phyloP scores from a whole-genome alignment of 2,888 invertebrate genomes.

The Sesamia inferens region DNA sequence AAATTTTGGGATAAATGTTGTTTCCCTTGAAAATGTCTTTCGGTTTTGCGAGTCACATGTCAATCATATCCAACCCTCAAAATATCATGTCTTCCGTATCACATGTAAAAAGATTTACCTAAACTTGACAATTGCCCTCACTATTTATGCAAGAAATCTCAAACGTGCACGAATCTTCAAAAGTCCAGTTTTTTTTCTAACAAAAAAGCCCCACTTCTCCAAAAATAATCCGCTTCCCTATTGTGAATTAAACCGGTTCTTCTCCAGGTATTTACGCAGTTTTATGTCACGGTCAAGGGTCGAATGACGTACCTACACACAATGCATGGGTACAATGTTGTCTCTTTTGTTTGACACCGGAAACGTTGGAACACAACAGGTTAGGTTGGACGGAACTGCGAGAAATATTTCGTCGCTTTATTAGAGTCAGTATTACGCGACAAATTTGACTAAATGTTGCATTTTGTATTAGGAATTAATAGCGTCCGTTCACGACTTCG shows the following conservation, averaged over 20 bases:
- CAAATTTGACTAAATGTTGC: constrained; percentile 16
- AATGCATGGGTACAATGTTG: constrained; percentile 23
- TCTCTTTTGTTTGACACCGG: constrained; percentile 45
- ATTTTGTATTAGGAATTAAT: not conserved
- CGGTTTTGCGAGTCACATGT: not conserved
- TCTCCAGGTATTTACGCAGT: constrained; percentile 20
- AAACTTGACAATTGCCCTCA: constrained; percentile 2
- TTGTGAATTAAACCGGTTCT: constrained; percentile 44
- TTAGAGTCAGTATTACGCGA: constrained; percentile 38
- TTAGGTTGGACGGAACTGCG: constrained; percentile 43
- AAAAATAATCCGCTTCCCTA: constrained; percentile 19
- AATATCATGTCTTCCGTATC: constrained; percentile 1
- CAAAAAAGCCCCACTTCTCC: constrained; percentile 14
- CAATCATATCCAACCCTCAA: constrained; percentile 1
- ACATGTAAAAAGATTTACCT: not conserved
- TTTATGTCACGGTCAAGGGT: constrained; percentile 67
- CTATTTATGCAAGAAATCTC: constrained; percentile 1
- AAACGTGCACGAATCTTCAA: constrained; percentile 8
- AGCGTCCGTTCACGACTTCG: not conserved
- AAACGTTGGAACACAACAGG: constrained; percentile 42
- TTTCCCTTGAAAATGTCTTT: not conserved
- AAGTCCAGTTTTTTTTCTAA: not conserved
- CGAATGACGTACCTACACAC: constrained; percentile 13
- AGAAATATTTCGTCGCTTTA: constrained; percentile 32
- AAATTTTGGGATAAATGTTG: not conserved